Evolutionary conservation across 2,113 vertebrate genomes (phyloP).

Genomic region (Pterophyllum scalare): DNA sequence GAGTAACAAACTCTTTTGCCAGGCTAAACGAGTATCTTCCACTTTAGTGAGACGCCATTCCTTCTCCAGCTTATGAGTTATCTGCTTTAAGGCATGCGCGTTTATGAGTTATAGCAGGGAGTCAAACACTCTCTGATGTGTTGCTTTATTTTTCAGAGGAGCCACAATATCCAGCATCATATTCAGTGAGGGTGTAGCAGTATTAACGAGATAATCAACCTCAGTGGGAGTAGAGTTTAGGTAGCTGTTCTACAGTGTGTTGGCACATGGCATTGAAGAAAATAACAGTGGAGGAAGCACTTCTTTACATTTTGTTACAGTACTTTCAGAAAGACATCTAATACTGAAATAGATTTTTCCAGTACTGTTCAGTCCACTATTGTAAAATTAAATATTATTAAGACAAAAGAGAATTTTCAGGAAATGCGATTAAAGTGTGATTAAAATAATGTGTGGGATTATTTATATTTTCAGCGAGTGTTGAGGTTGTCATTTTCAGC

Average conservation of each 20-base stretch:
- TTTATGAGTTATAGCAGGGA: background rate
- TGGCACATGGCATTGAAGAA: background rate
- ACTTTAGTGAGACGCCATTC: background rate
- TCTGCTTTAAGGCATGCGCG: background rate
- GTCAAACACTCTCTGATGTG: background rate
- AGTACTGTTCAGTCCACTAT: background rate
- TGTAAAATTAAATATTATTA: constrained; percentile 1
- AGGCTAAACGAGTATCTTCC: no score
- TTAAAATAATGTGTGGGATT: background rate
- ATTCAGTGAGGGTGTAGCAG: background rate
- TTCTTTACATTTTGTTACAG: background rate
- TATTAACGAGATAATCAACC: background rate
- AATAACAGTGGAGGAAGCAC: background rate
- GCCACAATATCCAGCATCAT: background rate
- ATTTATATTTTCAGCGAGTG: background rate
- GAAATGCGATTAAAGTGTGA: background rate
- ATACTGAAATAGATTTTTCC: background rate
- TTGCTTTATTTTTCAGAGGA: background rate
- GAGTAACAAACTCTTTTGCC: background rate
- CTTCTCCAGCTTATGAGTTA: background rate
- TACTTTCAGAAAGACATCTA: background rate
- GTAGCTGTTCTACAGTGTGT: background rate
- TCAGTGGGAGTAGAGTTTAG: background rate
- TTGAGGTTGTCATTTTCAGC: background rate
- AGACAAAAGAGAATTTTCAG: background rate